Base-by-base conservation (phyloP, 2,797 vertebrate genomes). In the Sebastes vulpes region DNA sequence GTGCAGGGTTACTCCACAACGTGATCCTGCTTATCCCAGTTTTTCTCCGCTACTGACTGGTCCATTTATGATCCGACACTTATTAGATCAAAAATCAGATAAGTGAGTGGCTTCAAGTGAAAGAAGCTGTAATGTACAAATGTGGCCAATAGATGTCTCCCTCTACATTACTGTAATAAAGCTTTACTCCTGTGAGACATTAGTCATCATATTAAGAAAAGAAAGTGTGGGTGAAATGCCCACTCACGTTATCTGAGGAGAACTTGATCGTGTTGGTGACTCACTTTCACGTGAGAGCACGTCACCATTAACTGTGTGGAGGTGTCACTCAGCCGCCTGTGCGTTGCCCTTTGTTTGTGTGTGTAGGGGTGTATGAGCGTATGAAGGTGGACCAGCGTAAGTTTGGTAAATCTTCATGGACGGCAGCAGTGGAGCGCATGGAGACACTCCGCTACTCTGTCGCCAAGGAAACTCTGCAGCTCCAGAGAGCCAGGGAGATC, bases 401-500 rank as follows among this genome's bases (percentile, higher is more conserved):
- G 91, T 98, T 98, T 88, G 98, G 98, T 25, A 99, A 98, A 92
- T 97, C 98, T n/a, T 97, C 98, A 0, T 99, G 98, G 98, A 96
- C 97, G 2, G 96, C 95, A 6, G 98, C 98, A 0, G 97, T 98
- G 91, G 97, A 98, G 84, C 98, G 98, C 72, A 98, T 99, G 98
- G 98, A 99, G 92, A 97, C 97, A 65, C 96, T 99, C 71, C 98
- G 98, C 73, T 99, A 98, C 91, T 97, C 97, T 0, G 97, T 98
- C 81, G 98, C 98, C 85, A 99, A 98, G 94, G 98, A 99, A 93
- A 99, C 98, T 12, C 92, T 99, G 67, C 98, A 99, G 89, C 96
- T 99, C 83, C 99, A 99, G 97, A 96, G 98, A 92, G 98, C 98
- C 71, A 97, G 98, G 87, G 98, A 99, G 96, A 98, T 99, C 86